Evolutionary conservation across 1,140 invertebrate species (phyloP), one percentile per base, ranked within the genome.

Genomic region (Drusus annulatus): DNA sequence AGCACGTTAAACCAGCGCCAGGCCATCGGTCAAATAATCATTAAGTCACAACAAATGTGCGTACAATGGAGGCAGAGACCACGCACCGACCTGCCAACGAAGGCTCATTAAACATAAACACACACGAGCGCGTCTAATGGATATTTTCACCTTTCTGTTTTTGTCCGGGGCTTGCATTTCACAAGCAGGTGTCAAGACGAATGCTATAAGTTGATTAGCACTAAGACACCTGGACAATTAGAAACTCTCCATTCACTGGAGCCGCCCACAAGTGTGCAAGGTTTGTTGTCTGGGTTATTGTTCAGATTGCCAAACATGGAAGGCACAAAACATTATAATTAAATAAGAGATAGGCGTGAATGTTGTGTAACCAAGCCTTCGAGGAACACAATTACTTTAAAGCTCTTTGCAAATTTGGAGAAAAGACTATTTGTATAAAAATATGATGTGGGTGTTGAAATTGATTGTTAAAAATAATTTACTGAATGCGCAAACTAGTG

Each of bases 21-120:
- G 21, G 58, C 58, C 7, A 62, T 62, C 58, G 21, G 58, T 62
- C 31, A 69, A 17, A 69, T 45, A 50, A 69, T 45, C n/a, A 69
- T 69, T 17, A 69, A 19, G 63, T 45, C 65, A 69, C 65, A 69
- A 69, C 65, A 69, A 36, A 19, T 45, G n/a, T 69, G n/a, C 16
- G n/a, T 63, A 25, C 19, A 31, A 63, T 17, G 23, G n/a, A 5
- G 25, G 23, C 13, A 23, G 62, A 23, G 31, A 23, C 28, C 31
- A 45, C 65, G 65, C 36, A 21, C 36, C 13, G n/a, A 15, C 17
- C 60, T 25, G 60, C 60, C 54, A 56, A 10, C 54, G 19, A 56
- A 25, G 60, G 2, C 60, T 36, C n/a, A 25, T 36, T 31, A 17
- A n/a, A 50, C 65, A 1, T 16, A 31, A n/a, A 45, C 8, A 23